phyloP scores from a whole-genome alignment of 2,113 vertebrate species.

The Columba livia region DNA sequence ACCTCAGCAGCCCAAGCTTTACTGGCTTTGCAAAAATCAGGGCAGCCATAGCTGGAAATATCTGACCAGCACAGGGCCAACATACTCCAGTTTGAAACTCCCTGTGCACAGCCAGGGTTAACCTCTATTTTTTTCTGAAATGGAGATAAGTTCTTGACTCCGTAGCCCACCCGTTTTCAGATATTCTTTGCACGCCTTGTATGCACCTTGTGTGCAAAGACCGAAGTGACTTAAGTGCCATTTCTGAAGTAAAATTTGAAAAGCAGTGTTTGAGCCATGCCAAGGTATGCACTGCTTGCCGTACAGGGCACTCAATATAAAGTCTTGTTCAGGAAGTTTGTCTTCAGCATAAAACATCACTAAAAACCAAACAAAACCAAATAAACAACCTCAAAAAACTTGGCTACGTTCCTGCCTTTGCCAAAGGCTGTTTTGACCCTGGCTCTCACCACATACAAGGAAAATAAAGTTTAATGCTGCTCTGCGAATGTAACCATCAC shows the following conservation, averaged over 20 bases:
- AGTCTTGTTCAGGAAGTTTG: neutral
- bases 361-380: neutral
- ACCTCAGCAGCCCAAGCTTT: neutral
- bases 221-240: neutral
- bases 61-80: fast-evolving
- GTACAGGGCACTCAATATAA: neutral
- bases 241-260: neutral
- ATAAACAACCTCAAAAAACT: neutral
- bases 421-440: neutral
- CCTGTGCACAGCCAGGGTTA: too few relatives aligned
- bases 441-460: neutral
- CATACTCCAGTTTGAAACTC: fast-evolving
- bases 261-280: neutral
- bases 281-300: neutral
- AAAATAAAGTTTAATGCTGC: neutral
- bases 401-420: neutral
- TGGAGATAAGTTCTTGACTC: neutral
- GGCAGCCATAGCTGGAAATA: neutral
- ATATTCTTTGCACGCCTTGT: neutral
- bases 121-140: neutral
- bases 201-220: neutral
- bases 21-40: neutral
- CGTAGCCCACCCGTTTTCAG: neutral
- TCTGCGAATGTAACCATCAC: fast-evolving
- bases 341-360: neutral